Evolutionary conservation across 2,113 vertebrate genomes (phyloP).

Genomic region (Syrrhaptes paradoxus): DNA sequence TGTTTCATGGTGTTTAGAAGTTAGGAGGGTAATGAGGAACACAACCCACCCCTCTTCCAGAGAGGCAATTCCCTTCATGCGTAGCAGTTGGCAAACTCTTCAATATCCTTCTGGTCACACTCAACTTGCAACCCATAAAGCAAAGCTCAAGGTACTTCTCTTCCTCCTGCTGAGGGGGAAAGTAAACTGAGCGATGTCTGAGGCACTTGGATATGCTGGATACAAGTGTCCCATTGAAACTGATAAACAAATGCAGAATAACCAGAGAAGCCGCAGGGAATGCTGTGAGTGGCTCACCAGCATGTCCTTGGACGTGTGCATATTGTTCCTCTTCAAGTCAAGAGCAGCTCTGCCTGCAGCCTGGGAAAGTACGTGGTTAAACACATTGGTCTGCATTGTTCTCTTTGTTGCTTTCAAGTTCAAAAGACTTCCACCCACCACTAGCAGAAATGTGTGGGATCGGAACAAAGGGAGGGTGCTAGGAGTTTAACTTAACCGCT

Average conservation of each 20-base stretch:
- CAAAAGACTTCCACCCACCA: conserved; percentile 64
- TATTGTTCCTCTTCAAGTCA: background rate
- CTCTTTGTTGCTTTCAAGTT: conserved; percentile 42
- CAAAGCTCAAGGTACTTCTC: background rate
- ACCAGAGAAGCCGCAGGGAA: background rate
- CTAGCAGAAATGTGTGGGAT: conserved; percentile 45
- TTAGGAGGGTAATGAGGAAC: background rate
- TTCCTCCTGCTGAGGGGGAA: background rate
- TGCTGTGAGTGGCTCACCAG: background rate
- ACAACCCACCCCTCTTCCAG: background rate
- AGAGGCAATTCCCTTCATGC: background rate
- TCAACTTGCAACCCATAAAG: background rate
- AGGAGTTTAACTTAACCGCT: conserved; percentile 29
- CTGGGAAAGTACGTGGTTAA: background rate
- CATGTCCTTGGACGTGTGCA: background rate
- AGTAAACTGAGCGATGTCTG: background rate
- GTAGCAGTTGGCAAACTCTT: background rate
- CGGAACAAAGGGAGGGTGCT: conserved; percentile 40
- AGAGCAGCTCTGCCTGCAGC: background rate
- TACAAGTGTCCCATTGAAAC: background rate
- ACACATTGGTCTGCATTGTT: background rate
- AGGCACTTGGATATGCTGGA: accelerated
- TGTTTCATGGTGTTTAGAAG: background rate
- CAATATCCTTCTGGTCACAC: background rate
- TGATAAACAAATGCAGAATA: background rate